These are phyloP conservation scores for Valencia hispanica DNA, from an alignment of 2,797 vertebrate species.

Conservation along the genomic window DNA sequence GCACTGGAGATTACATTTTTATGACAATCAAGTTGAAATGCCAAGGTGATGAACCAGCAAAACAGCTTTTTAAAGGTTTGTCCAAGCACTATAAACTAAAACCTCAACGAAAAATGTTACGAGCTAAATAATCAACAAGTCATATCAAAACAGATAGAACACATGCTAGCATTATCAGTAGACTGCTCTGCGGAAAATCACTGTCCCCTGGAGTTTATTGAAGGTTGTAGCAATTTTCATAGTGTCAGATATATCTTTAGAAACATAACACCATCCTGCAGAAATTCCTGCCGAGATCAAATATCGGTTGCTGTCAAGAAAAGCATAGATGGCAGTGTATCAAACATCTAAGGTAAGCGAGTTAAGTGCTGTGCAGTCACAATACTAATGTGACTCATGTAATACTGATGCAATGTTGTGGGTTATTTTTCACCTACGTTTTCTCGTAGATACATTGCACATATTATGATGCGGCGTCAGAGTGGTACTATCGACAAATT, in stretches of 20 bases:
- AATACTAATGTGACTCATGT: not conserved
- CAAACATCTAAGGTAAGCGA: not conserved
- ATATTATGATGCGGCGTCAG: not conserved
- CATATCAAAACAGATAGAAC: not conserved
- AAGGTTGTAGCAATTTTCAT: not conserved
- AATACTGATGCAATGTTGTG: not conserved
- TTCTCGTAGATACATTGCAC: not conserved
- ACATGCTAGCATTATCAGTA: not conserved
- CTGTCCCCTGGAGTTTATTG: not conserved
- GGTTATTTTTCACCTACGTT: not conserved
- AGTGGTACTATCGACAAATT: not conserved
- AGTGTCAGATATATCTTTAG: not conserved
- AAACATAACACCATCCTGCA: not conserved
- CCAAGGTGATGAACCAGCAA: not conserved
- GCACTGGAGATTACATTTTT: too few species aligned
- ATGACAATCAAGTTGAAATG: not conserved
- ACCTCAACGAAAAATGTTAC: not conserved
- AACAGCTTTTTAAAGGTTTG: not conserved
- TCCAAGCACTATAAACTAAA: not conserved
- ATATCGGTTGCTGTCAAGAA: too few species aligned
- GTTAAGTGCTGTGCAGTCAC: not conserved
- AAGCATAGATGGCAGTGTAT: too few species aligned
- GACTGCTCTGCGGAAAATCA: not conserved
- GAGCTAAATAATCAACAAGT: not conserved
- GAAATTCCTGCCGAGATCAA: too few species aligned